phyloP scores from a whole-genome alignment of 2,888 invertebrate species.

The Ashinkailepas kermadecensis region DNA sequence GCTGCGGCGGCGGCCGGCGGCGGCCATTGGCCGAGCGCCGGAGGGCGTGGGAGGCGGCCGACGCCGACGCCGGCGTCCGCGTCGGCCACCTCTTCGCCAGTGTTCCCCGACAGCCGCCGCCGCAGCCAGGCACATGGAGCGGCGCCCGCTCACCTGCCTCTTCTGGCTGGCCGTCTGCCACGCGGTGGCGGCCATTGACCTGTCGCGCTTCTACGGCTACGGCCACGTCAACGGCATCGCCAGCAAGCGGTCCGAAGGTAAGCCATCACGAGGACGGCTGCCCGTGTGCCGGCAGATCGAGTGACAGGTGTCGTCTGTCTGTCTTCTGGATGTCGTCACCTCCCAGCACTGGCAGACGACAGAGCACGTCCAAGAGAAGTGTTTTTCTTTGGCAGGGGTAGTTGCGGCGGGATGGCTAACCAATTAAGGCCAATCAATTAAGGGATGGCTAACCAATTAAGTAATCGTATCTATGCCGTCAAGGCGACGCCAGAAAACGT shows the following conservation, averaged over 20 bases:
- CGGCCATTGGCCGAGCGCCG: background rate
- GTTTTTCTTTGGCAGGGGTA: no score
- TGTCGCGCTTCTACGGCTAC: constrained; percentile 73
- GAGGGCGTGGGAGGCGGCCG: background rate
- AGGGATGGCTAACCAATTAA: no score
- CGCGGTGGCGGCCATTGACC: constrained; percentile 55
- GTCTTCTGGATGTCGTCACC: no score
- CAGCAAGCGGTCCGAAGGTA: constrained; percentile 49
- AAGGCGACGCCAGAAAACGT: no score
- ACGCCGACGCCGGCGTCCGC: background rate
- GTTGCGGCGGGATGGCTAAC: no score
- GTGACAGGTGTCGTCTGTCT: no score
- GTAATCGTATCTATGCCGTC: no score
- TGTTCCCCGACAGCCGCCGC: background rate
- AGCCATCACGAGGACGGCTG: constrained; percentile 36
- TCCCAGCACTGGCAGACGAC: no score
- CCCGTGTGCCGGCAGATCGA: no score
- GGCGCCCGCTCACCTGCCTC: background rate
- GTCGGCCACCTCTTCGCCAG: background rate
- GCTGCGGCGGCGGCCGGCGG: background rate
- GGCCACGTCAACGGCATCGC: constrained; percentile 44
- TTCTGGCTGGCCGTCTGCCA: background rate
- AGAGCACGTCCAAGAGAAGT: no score
- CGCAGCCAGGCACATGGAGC: background rate
- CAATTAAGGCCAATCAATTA: no score